Evolutionary conservation across 2,888 invertebrate species (phyloP).

Genomic region (Heliconius erato): DNA sequence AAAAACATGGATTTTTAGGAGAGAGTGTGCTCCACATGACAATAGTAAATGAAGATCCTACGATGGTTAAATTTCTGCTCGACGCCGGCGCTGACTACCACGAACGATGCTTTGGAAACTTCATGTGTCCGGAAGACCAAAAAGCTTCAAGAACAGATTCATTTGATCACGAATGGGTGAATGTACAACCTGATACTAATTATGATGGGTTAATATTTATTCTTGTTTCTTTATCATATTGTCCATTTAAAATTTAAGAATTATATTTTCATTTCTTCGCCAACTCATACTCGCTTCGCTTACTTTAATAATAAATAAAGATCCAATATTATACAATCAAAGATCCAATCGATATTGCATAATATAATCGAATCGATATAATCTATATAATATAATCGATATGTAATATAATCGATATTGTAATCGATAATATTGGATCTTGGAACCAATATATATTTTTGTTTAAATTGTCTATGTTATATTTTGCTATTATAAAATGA

Average conservation of each 20-base stretch:
- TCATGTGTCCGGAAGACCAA: constrained; percentile 99
- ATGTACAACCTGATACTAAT: constrained; percentile 92
- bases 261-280: too few species aligned
- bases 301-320: too few species aligned
- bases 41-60: constrained; percentile 99
- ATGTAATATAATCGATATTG: too few species aligned
- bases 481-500: too few species aligned
- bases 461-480: neutral
- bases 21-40: constrained; percentile 98
- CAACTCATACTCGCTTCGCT: too few species aligned
- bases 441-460: too few species aligned
- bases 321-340: too few species aligned
- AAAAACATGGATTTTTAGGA: constrained; percentile 78
- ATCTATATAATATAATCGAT: too few species aligned
- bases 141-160: constrained; percentile 95
- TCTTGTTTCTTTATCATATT: neutral
- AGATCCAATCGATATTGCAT: neutral
- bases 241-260: too few species aligned
- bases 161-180: constrained; percentile 96
- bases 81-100: constrained; percentile 96
- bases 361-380: too few species aligned
- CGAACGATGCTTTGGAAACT: constrained; percentile 97
- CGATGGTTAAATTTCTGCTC: constrained; percentile 97
- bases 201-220: constrained; percentile 89
- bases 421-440: too few species aligned